Conservation (phyloP, 2,888 invertebrate species). For the Leistus spinibarbis region DNA sequence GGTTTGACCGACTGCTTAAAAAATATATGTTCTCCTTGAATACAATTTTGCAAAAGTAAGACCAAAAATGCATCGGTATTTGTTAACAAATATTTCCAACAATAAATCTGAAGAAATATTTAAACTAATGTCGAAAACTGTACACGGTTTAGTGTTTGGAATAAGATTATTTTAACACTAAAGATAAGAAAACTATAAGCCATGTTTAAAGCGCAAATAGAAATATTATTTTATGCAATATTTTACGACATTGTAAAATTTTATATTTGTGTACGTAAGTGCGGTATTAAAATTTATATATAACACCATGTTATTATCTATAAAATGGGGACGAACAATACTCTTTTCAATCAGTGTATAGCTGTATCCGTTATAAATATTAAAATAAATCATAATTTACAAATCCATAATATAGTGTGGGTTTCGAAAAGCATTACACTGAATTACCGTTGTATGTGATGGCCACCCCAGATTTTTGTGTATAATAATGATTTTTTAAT, state of each 20-base stretch:
- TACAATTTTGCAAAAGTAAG: too few species aligned
- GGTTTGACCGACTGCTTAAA: too few species aligned
- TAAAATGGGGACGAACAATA: neutral
- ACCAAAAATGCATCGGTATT: too few species aligned
- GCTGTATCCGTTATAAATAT: neutral
- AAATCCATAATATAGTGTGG: too few species aligned
- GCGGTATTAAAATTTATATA: neutral
- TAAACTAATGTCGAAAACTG: neutral
- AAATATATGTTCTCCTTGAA: too few species aligned
- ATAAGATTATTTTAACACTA: neutral
- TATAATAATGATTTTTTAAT: too few species aligned
- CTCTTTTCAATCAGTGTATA: neutral
- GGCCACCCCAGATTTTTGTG: too few species aligned
- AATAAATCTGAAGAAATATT: too few species aligned
- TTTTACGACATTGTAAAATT: neutral
- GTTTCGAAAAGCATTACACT: too few species aligned
- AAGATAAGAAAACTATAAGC: neutral
- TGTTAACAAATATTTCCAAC: too few species aligned
- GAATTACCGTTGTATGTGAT: too few species aligned
- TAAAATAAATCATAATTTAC: neutral
- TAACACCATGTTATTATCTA: neutral
- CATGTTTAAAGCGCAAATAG: neutral
- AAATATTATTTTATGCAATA: neutral
- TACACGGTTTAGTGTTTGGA: neutral
- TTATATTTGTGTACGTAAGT: neutral